A percentile compares a stretch with the other conserved stretches of the same genome.
Conservation (phyloP, 2,888 invertebrate genomes). For the Holacanthella duospinosa region DNA sequence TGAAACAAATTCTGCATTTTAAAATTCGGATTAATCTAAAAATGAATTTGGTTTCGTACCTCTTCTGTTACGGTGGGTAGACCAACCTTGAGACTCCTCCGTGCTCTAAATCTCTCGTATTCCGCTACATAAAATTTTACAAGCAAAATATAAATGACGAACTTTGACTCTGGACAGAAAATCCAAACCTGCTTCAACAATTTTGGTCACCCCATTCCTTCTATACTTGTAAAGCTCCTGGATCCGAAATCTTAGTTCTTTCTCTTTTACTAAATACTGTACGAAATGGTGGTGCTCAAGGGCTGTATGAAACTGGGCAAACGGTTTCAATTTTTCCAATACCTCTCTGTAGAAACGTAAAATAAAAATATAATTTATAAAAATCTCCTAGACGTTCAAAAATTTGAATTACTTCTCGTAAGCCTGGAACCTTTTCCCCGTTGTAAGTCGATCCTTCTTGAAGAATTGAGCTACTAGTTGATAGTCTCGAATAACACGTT, state of each 20-base stretch:
- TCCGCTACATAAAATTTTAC: conserved; percentile 17
- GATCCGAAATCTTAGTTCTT: conserved; percentile 69
- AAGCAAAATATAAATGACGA: too few species aligned
- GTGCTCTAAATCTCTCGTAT: conserved; percentile 26
- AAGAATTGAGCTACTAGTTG: conserved; percentile 81
- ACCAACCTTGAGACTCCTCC: conserved; percentile 6
- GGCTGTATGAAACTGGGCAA: conserved; percentile 78
- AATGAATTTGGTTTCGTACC: neutral
- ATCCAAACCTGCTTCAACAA: conserved; percentile 39
- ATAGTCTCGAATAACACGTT: conserved; percentile 80
- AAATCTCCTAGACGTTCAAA: neutral
- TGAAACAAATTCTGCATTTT: neutral
- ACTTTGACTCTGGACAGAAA: too few species aligned
- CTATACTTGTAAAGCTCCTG: conserved; percentile 74
- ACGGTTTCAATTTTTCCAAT: conserved; percentile 69
- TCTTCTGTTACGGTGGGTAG: neutral
- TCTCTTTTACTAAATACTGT: conserved; percentile 67
- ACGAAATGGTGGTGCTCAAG: conserved; percentile 72
- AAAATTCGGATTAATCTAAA: neutral
- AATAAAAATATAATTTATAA: neutral
- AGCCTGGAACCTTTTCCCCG: conserved; percentile 26
- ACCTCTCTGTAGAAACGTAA: conserved; percentile 50
- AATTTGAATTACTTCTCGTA: conserved; percentile 36
- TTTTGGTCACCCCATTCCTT: conserved; percentile 65
- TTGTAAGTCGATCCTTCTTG: conserved; percentile 20